Evolutionary conservation across 2,888 invertebrate species (phyloP), one percentile per base, ranked within the genome.

Genomic region (Drosophila meridionalis): DNA sequence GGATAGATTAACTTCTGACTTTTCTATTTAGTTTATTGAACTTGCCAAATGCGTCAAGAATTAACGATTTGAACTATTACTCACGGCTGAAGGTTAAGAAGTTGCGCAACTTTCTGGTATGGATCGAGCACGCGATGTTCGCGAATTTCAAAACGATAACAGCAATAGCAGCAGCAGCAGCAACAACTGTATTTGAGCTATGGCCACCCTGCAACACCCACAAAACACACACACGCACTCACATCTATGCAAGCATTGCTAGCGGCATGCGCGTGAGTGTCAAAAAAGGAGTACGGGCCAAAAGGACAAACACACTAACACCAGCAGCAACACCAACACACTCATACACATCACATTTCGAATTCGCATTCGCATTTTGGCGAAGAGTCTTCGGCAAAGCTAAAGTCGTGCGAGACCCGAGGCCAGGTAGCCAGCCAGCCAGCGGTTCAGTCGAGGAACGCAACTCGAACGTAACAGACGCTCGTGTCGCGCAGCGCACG

Each of bases 381-480:
- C 60, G 56, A 58, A 61, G 52, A 40, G 60, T 53, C 69, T 55
- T 12, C 40, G 65, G 60, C 74, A 72, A 71, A 67, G 79, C 73
- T 45, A 38, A 67, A 61, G 60, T 76, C 76, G 78, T 48, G 47
- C 14, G 38, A 26, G 26, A 43, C 52, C 56, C 78, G 76, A 73
- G 50, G 40, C 64, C 64, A 47, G 59, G 34, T 45, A 73, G 55
- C 62, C 34, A 42, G 34, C 8, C 9, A 34, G 42, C 7, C 42
- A 42, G 52, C 45, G 26, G 45, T 75, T 92, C 85, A 92, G 92
- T 92, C 90, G 91, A 92, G 91, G 89, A 83, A 80, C 87, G 89
- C 80, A 87, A 85, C 90, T 91, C 90, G 82, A 91, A 90, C 82
- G 80, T 76, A 87, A 83, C 89, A 91, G 87, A 85, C 81, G 78